Base-by-base conservation (phyloP, 1,140 invertebrate genomes). In the Neodiprion fabricii region DNA sequence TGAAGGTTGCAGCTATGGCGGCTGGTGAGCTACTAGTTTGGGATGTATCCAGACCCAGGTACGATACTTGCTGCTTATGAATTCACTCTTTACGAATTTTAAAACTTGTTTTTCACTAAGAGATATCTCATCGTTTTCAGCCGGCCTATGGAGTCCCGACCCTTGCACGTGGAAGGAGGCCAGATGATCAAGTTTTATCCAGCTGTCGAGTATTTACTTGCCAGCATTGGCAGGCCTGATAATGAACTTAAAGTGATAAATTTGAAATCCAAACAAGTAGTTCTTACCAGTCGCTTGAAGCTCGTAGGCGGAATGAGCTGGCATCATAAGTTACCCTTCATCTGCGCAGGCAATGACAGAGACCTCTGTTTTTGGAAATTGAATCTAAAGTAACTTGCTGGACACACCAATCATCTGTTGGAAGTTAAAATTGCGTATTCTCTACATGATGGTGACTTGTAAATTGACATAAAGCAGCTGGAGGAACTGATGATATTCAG, bases 331-430 rank as follows among this genome's bases (percentile, higher is more conserved):
- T 83, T 92, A 73, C 92, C 91, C 0, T 90, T 92, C 72, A 83
- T 93, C 67, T 92, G 90, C 77, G 88, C 90, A 7, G 91, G 89
- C 12, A 91, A 90, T 81, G 92, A 93, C 79, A 86, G 87, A 74
- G 91, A 91, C 80, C 76, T 93, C 17, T 88, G 85, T 77, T 92
- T 93, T 80, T 93, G 92, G 92, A 91, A 90, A 84, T 83, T 93
- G 66, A 88, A 87, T 77, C 85, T 88, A 5, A 71, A 48, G 70
- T 49, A 40, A 71, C 9, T 71, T 14, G 4, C 12, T 70, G 17
- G 48, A 23, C 28, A 7, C 47, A 17, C 14, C 14, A 72, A 21
- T 65, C n/a, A 23, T 10, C 28, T 5, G 14, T 72, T 3, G 21
- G 12, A 66, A 65, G 66, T 68, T 49, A 71, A 71, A 48, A 49